Evolutionary conservation across 2,797 vertebrate genomes (phyloP).

Genomic region (Denticeps clupeoides): DNA sequence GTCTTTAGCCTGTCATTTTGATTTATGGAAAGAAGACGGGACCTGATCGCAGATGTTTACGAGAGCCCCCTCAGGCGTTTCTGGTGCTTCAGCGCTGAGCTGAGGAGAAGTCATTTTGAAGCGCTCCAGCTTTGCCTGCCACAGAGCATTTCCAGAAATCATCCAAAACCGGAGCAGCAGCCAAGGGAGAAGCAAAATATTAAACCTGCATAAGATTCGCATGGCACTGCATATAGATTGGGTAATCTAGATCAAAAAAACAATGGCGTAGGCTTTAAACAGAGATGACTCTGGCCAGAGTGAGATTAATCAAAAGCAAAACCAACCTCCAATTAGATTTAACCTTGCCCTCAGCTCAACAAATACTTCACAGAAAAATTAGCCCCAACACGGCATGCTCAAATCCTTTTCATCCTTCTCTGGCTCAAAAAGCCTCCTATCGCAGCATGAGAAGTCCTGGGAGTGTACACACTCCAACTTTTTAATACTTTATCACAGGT

Average conservation of each 20-base stretch:
- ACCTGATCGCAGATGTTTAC: slow-evolving; percentile 3
- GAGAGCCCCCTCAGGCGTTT: neutral
- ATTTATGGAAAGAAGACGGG: slow-evolving; percentile 1
- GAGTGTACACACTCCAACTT: neutral
- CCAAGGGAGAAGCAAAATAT: no score
- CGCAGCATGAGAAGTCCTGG: neutral
- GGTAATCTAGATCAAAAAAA: no score
- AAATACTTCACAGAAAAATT: no score
- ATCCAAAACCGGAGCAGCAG: neutral
- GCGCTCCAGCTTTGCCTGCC: neutral
- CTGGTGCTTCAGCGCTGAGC: neutral
- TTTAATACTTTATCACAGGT: slow-evolving; percentile 1
- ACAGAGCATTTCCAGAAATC: neutral
- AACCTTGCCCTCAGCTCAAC: no score
- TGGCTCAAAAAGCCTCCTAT: neutral
- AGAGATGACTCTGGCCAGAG: no score
- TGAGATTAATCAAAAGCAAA: no score
- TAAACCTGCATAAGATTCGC: no score
- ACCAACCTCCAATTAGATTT: no score
- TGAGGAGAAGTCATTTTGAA: neutral
- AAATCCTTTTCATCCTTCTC: neutral
- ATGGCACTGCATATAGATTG: no score
- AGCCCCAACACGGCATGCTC: no score
- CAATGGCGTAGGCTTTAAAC: no score
- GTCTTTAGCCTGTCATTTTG: slow-evolving; percentile 3